These are phyloP conservation scores for Linnaemya vulpina DNA, from an alignment of 2,888 invertebrate genomes.

Conservation along the genomic window DNA sequence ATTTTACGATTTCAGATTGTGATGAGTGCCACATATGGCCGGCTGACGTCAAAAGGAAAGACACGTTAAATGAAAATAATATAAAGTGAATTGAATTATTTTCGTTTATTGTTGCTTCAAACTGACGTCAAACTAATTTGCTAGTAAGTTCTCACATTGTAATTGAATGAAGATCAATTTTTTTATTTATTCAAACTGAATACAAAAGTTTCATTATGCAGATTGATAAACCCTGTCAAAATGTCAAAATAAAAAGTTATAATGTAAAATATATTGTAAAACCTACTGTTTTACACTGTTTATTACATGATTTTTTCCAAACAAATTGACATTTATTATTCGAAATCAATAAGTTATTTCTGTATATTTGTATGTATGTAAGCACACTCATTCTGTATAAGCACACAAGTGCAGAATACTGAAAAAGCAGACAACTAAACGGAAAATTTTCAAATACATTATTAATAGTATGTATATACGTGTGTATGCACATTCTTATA, in stretches of 20 bases:
- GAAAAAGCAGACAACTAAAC: slow-evolving; percentile 66
- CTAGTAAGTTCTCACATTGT: background rate
- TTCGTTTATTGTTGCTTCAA: background rate
- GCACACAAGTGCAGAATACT: slow-evolving; percentile 28
- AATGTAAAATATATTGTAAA: background rate
- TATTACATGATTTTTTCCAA: no score
- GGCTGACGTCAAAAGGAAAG: slow-evolving; percentile 39
- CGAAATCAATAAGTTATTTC: no score
- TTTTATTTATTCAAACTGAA: background rate
- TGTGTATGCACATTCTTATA: slow-evolving; percentile 35
- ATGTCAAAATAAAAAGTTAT: background rate
- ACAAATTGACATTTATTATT: background rate
- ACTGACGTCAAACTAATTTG: slow-evolving; percentile 34
- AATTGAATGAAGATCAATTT: background rate
- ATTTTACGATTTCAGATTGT: slow-evolving; percentile 3
- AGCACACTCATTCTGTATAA: background rate
- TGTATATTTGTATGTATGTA: no score
- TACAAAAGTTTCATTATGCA: no score
- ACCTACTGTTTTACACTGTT: no score
- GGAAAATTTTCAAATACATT: slow-evolving; percentile 66
- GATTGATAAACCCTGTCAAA: background rate
- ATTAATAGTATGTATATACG: slow-evolving; percentile 4
- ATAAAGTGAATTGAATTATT: background rate
- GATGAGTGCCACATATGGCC: slow-evolving; percentile 7
- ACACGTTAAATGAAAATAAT: slow-evolving; percentile 13